Evolutionary conservation across 2,797 vertebrate genomes (phyloP).

Genomic region (Gallirallus australis): DNA sequence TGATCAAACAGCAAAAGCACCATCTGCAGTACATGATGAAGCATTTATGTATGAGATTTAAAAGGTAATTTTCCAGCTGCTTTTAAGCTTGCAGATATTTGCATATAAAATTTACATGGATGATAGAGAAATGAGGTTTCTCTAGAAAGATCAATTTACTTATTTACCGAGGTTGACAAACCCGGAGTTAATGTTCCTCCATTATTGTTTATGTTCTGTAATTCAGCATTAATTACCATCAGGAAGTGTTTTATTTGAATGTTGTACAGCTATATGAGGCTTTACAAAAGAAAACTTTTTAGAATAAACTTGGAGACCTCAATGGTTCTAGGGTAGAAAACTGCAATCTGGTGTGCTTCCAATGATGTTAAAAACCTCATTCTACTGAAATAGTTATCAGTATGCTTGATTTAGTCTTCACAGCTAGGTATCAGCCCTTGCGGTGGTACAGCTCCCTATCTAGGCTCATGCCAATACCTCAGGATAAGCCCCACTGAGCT

Average conservation of each 20-base stretch:
- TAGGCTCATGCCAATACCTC: too few species aligned
- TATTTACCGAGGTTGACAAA: background rate
- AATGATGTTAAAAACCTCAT: background rate
- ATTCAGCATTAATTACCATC: background rate
- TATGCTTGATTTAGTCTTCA: background rate
- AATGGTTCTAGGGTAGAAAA: background rate
- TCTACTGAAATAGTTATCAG: background rate
- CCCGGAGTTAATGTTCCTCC: background rate
- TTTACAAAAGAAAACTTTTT: background rate
- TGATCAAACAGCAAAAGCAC: background rate
- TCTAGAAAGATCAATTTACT: background rate
- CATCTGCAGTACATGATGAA: background rate
- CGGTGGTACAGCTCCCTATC: too few species aligned
- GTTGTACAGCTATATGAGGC: background rate
- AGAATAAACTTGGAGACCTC: background rate
- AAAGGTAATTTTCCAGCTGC: constrained; percentile 2
- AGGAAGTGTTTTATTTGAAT: background rate
- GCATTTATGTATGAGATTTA: constrained; percentile 7
- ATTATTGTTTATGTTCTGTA: background rate
- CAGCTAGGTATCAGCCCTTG: background rate
- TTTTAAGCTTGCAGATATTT: background rate
- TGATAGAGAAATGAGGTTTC: background rate
- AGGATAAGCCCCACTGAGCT: too few species aligned
- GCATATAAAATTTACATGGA: background rate
- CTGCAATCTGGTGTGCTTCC: background rate